Percentiles rank a stretch among this genome's conserved stretches.
Conservation (phyloP, 2,888 invertebrate species). For the Chaitophorus viminalis region DNA sequence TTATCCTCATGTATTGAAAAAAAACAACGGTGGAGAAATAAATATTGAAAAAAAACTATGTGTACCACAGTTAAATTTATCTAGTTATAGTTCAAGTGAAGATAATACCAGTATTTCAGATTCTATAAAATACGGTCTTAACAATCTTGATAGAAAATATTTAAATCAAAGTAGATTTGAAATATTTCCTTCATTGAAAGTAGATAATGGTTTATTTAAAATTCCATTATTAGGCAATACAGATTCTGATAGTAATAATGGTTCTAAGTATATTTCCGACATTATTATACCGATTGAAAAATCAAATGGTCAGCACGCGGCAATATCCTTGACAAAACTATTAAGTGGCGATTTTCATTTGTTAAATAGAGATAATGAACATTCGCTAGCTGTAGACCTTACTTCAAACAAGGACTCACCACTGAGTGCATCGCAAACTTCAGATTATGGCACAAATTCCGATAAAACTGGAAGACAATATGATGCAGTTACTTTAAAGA, state of each 20-base stretch:
- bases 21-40: neutral
- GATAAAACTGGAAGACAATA: neutral
- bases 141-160: neutral
- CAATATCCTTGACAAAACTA: constrained; percentile 32
- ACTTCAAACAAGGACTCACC: neutral
- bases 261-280: constrained; percentile 12
- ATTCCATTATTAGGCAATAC: constrained; percentile 15
- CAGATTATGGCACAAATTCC: neutral
- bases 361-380: neutral
- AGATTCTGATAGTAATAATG: neutral
- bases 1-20: neutral
- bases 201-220: constrained; percentile 26
- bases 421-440: neutral
- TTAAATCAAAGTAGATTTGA: neutral
- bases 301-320: neutral
- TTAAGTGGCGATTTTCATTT: constrained; percentile 31
- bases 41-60: neutral
- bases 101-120: neutral
- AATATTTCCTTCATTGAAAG: constrained; percentile 13
- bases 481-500: neutral
- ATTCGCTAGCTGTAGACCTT: neutral
- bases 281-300: constrained; percentile 36
- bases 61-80: neutral
- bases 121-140: neutral
- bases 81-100: neutral